Evolutionary conservation across 1,140 invertebrate species (phyloP), one percentile per base, ranked within the genome.

Genomic region (Zaprionus davidi): DNA sequence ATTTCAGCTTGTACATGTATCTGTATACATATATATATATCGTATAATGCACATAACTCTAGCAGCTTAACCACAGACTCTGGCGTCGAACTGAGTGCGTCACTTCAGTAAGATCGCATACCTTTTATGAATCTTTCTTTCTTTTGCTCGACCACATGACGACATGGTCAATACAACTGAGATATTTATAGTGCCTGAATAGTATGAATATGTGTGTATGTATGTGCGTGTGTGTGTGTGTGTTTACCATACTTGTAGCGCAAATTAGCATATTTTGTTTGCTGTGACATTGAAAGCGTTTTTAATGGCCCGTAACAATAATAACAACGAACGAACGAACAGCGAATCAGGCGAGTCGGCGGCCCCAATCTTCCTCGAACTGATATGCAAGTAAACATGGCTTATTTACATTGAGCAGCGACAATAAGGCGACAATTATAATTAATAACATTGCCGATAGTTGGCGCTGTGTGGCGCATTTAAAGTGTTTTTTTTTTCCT

Each of bases 261-360:
- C 58, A 76, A 88, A 88, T 88, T 88, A 84, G 84, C 84, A 88
- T 88, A 87, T 87, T 87, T 86, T 72, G 72, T 77, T 73, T 69
- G 82, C 79, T 66, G 56, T 88, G 84, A 88, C 84, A 88, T 88
- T 88, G 84, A 88, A 88, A 88, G 62, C 51, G 78, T 84, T 90
- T 88, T 88, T 90, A 84, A 88, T 88, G 84, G 81, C 75, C 71
- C 84, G 74, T 81, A 84, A 81, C 80, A 78, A 75, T 59, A 76
- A 75, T 65, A 80, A 78, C 12, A 64, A 72, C 57, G 20, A 75
- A 68, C 49, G 53, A 34, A 65, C 58, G 36, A 65, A 24, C 55
- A 81, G 15, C 41, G 41, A 46, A 46, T n/a, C 13, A 13, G 36
- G 2, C n/a, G n/a, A 46, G 41, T 17, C 41, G 41, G 41, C 41